A percentile compares a stretch with the other conserved stretches of the same genome.
phyloP scores from a whole-genome alignment of 1,140 invertebrate species.

The Drosophila micromelanica region DNA sequence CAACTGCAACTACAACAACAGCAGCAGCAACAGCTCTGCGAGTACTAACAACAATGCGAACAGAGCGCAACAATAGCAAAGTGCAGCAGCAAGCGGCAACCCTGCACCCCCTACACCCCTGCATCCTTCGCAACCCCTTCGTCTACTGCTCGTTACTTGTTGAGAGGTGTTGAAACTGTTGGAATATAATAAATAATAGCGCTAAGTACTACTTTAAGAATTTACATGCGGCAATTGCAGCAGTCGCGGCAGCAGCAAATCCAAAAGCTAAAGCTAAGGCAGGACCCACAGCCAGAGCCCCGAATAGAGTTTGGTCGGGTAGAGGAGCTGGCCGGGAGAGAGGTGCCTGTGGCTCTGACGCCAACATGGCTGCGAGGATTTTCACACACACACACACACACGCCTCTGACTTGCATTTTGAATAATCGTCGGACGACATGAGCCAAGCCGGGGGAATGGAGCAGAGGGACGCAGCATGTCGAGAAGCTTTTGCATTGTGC shows the following conservation, averaged over 20 bases:
- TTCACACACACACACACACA: slow-evolving; percentile 46
- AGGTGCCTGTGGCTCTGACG: slow-evolving; percentile 46
- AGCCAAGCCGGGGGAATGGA: slow-evolving; percentile 9
- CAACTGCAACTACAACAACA: slow-evolving; percentile 37
- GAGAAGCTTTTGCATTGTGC: slow-evolving; percentile 74
- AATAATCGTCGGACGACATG: slow-evolving; percentile 69
- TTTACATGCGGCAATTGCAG: slow-evolving; percentile 82
- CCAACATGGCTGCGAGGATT: slow-evolving; percentile 79
- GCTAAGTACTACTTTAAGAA: slow-evolving; percentile 84
- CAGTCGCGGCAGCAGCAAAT: slow-evolving; percentile 18
- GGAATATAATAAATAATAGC: slow-evolving; percentile 84
- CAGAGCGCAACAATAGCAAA: slow-evolving; percentile 69
- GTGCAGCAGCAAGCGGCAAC: slow-evolving; percentile 39
- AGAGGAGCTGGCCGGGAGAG: background rate
- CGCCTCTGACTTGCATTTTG: slow-evolving; percentile 74
- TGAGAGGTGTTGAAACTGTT: slow-evolving; percentile 84
- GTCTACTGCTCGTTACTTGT: slow-evolving; percentile 62
- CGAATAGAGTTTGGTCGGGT: too few species aligned
- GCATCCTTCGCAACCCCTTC: slow-evolving; percentile 4
- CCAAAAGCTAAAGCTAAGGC: slow-evolving; percentile 52
- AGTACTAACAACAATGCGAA: slow-evolving; percentile 46
- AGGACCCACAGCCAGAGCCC: background rate
- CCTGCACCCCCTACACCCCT: slow-evolving; percentile 4
- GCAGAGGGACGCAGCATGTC: slow-evolving; percentile 25
- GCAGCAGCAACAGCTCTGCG: slow-evolving; percentile 17